These are phyloP conservation scores for Stegana nigrithorax DNA, from an alignment of 2,888 invertebrate species.

Conservation along the genomic window DNA sequence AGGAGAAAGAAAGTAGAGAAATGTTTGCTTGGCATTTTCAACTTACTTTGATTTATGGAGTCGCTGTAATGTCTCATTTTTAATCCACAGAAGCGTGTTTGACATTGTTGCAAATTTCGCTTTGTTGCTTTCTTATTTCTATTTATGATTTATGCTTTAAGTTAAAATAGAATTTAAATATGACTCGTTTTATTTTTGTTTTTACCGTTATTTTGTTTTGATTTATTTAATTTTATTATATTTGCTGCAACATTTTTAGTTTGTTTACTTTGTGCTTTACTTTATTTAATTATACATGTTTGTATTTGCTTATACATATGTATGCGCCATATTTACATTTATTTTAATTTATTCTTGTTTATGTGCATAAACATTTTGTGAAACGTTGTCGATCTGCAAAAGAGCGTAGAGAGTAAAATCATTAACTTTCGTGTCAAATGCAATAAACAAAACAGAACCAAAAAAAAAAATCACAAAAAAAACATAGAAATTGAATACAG, in stretches of 20 bases:
- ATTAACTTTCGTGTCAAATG: too few relatives aligned
- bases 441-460: too few relatives aligned
- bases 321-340: not conserved
- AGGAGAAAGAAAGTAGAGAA: not conserved
- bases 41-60: constrained; percentile 56
- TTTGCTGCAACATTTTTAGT: not conserved
- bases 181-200: not conserved
- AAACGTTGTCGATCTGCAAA: too few relatives aligned
- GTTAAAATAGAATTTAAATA: too few relatives aligned
- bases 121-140: not conserved
- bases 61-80: constrained; percentile 41
- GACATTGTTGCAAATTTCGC: constrained; percentile 30
- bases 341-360: too few relatives aligned
- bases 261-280: not conserved
- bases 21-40: not conserved
- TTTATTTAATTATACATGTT: not conserved
- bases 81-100: constrained; percentile 37
- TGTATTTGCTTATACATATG: not conserved
- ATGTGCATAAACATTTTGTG: not conserved
- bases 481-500: too few relatives aligned
- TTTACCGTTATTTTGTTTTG: not conserved
- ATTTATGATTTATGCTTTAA: not conserved
- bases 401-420: too few relatives aligned
- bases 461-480: not conserved
- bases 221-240: not conserved